These are phyloP conservation scores for Oscheius onirici DNA, from an alignment of 2,888 invertebrate genomes.

Conservation along the genomic window DNA sequence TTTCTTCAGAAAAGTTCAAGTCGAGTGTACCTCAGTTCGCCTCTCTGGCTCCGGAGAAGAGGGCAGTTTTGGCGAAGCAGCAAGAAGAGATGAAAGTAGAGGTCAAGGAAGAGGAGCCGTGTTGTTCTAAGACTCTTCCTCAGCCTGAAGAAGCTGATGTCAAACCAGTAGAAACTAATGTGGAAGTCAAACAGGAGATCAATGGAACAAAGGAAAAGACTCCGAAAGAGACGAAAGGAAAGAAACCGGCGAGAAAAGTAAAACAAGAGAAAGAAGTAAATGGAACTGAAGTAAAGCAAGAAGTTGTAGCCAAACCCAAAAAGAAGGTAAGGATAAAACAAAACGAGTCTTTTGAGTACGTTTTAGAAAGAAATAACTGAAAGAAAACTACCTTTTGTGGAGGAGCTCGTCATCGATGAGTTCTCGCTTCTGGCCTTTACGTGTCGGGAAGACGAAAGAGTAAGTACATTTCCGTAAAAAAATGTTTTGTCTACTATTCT, in stretches of 20 bases:
- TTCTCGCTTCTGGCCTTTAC: slow-evolving; percentile 24
- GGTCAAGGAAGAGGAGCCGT: slow-evolving; percentile 12
- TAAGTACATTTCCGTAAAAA: slow-evolving; percentile 2
- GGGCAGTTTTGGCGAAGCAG: neutral
- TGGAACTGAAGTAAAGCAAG: neutral
- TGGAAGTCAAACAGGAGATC: neutral
- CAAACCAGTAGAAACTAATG: neutral
- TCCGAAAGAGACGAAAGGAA: neutral
- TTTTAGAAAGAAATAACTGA: neutral
- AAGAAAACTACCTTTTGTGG: slow-evolving; percentile 20
- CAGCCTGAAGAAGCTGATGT: neutral
- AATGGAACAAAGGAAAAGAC: neutral
- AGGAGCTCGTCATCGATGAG: slow-evolving; percentile 27
- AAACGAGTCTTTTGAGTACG: neutral
- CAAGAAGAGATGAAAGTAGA: slow-evolving; percentile 1
- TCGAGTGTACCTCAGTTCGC: slow-evolving; percentile 8
- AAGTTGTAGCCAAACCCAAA: neutral
- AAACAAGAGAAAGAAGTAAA: slow-evolving; percentile 4
- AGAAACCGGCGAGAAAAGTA: slow-evolving; percentile 1
- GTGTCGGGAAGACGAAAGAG: slow-evolving; percentile 24
- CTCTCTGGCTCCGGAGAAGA: slow-evolving; percentile 11
- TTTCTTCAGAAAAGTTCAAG: slow-evolving; percentile 20
- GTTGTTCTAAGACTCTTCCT: slow-evolving; percentile 16
- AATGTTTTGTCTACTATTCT: neutral
- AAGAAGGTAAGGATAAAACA: neutral